phyloP scores from a whole-genome alignment of 1,140 invertebrate genomes.

The Caenorhabditis brenneri region DNA sequence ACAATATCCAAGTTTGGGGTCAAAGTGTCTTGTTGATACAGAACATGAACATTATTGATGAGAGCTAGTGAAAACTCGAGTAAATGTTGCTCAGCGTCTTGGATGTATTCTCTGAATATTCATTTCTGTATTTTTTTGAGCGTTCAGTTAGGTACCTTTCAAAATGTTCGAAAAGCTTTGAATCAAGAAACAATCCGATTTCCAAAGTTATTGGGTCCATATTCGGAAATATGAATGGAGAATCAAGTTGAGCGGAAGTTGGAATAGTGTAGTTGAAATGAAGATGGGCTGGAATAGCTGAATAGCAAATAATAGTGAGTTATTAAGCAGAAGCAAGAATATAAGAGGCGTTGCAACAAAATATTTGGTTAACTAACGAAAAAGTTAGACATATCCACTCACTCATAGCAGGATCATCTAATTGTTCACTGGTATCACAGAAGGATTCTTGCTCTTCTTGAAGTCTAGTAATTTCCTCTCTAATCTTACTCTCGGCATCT shows the following conservation, averaged over 20 bases:
- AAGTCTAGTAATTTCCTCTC: slow-evolving; percentile 56
- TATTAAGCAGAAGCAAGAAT: background rate
- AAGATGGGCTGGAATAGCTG: slow-evolving; percentile 47
- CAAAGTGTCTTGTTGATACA: slow-evolving; percentile 69
- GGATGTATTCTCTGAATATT: slow-evolving; percentile 47
- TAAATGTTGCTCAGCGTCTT: slow-evolving; percentile 68
- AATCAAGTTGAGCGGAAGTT: slow-evolving; percentile 65
- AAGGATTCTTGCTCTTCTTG: slow-evolving; percentile 60
- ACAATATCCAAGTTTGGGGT: slow-evolving; percentile 70
- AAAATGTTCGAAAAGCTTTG: slow-evolving; percentile 69
- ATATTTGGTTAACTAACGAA: background rate
- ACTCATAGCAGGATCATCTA: slow-evolving; percentile 52
- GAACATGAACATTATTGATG: slow-evolving; percentile 70
- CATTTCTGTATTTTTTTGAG: background rate
- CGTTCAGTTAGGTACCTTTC: slow-evolving; percentile 57
- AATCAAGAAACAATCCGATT: slow-evolving; percentile 69
- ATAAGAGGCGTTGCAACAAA: background rate
- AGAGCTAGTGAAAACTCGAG: slow-evolving; percentile 69
- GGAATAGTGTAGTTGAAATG: slow-evolving; percentile 68
- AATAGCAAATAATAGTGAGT: slow-evolving; percentile 19
- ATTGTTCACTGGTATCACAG: slow-evolving; percentile 67
- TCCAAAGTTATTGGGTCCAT: slow-evolving; percentile 70
- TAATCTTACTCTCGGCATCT: slow-evolving; percentile 56
- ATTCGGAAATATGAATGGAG: slow-evolving; percentile 71
- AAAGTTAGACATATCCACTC: too few species aligned